phyloP scores from a whole-genome alignment of 2,797 vertebrate genomes.

The Xiphophorus birchmanni region DNA sequence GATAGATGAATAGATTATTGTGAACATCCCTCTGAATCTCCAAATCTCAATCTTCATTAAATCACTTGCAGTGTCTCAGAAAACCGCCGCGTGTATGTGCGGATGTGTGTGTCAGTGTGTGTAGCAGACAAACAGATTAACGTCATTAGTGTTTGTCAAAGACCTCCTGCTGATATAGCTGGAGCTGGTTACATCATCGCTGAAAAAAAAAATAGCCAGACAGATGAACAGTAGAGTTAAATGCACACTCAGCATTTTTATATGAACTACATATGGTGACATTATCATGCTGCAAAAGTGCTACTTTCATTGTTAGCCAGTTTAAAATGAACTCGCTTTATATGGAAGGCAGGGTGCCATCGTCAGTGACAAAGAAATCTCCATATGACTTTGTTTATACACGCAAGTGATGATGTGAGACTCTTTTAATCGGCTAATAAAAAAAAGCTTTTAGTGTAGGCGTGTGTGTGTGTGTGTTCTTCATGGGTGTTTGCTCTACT shows the following conservation, averaged over 20 bases:
- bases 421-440: conserved; percentile 22
- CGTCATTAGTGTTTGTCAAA: conserved; percentile 58
- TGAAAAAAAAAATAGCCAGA: conserved; percentile 19
- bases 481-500: conserved; percentile 41
- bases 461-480: conserved; percentile 22
- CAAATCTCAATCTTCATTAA: conserved; percentile 65
- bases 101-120: neutral
- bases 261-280: neutral
- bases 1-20: neutral
- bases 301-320: neutral
- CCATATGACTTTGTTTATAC: conserved; percentile 12
- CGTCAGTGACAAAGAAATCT: conserved; percentile 10
- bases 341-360: neutral
- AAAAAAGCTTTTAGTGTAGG: conserved; percentile 7
- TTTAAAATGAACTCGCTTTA: conserved; percentile 7
- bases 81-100: conserved; percentile 44
- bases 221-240: conserved; percentile 9
- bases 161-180: conserved; percentile 49
- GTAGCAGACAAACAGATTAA: conserved; percentile 64
- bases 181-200: conserved; percentile 48
- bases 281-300: conserved; percentile 8
- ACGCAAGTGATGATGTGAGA: conserved; percentile 15
- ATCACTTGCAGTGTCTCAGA: conserved; percentile 37
- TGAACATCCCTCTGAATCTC: conserved; percentile 50
- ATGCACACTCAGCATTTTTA: conserved; percentile 16